These are phyloP conservation scores for Agelaius tricolor DNA, from an alignment of 2,113 vertebrate species.

Conservation along the genomic window DNA sequence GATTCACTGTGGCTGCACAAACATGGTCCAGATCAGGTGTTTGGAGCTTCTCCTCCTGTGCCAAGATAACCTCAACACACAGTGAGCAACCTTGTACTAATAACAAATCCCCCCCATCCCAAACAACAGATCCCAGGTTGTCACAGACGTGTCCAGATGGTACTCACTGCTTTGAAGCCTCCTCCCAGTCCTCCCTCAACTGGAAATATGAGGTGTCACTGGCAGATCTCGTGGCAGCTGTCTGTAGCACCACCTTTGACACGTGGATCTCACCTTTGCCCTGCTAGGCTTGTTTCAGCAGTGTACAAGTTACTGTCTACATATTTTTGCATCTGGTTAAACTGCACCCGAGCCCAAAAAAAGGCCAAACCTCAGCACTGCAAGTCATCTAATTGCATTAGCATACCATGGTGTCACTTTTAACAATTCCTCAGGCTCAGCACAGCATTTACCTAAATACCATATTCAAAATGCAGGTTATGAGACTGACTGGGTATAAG, in stretches of 20 bases:
- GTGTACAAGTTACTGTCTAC: background rate
- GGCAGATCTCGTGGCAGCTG: background rate
- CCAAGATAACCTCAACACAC: background rate
- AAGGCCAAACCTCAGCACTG: background rate
- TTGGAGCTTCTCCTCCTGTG: background rate
- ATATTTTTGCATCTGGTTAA: background rate
- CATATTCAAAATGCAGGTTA: background rate
- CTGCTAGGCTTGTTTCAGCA: background rate
- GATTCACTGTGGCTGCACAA: background rate
- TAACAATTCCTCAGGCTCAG: background rate
- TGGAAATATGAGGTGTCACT: background rate
- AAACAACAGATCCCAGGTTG: background rate
- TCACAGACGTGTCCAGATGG: background rate
- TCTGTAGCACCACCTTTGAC: background rate
- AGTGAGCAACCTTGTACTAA: background rate
- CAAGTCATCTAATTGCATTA: background rate
- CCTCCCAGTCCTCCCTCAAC: background rate
- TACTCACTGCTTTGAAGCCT: background rate
- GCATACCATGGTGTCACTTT: background rate
- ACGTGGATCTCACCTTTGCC: background rate
- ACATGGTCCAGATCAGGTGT: background rate
- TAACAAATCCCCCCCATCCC: rapidly evolving
- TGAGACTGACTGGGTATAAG: background rate
- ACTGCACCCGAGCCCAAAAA: background rate
- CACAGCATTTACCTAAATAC: background rate